Conservation (phyloP, 2,888 invertebrate genomes). For the Allygus modestus region DNA sequence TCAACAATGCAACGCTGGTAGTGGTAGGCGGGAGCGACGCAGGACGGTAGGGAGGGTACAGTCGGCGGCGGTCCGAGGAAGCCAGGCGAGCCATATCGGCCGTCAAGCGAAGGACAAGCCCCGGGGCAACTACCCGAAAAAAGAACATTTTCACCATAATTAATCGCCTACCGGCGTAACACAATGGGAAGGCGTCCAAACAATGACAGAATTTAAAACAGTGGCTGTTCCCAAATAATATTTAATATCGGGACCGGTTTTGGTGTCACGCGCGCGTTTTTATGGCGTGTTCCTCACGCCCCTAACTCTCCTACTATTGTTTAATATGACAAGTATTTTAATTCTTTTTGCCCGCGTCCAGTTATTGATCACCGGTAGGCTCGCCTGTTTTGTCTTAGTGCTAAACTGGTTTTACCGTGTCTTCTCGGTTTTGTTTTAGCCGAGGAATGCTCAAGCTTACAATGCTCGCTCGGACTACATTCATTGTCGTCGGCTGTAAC, state of each 20-base stretch:
- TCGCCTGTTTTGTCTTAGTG: constrained; percentile 59
- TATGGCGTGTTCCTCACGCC: constrained; percentile 63
- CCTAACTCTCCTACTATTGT: constrained; percentile 62
- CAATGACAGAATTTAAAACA: constrained; percentile 64
- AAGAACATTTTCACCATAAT: constrained; percentile 58
- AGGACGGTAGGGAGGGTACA: too few relatives aligned
- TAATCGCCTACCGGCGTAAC: constrained; percentile 57
- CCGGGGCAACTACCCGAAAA: constrained; percentile 25
- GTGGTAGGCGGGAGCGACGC: too few relatives aligned
- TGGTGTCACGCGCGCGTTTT: constrained; percentile 62
- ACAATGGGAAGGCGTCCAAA: constrained; percentile 62
- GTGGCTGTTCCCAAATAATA: constrained; percentile 63
- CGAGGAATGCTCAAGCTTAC: constrained; percentile 27
- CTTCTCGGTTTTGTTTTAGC: constrained; percentile 33
- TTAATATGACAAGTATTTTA: constrained; percentile 64
- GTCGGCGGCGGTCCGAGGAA: background rate
- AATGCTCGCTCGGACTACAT: constrained; percentile 27
- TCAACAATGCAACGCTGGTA: too few relatives aligned
- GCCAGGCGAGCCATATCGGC: constrained; percentile 25
- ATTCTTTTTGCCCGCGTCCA: constrained; percentile 61
- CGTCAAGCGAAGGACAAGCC: constrained; percentile 39
- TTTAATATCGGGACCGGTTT: constrained; percentile 63
- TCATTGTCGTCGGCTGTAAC: background rate
- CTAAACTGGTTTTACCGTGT: constrained; percentile 59
- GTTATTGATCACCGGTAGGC: constrained; percentile 62